Conservation (phyloP, 2,113 vertebrate genomes). For the Cinclus cinclus region DNA sequence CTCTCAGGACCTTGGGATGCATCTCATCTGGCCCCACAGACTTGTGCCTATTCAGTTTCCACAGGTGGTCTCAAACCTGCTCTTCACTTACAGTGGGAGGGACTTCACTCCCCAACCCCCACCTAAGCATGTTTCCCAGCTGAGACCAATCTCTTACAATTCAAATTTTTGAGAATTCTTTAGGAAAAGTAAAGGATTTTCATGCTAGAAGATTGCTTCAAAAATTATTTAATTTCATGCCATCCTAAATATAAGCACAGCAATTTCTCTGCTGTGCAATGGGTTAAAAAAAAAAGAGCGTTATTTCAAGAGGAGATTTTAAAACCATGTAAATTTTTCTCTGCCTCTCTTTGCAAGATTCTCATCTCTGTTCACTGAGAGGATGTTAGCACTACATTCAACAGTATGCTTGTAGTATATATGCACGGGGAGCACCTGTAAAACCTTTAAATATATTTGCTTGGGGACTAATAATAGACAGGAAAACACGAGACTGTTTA, state of each 20-base stretch:
- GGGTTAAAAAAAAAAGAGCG: accelerated
- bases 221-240: background rate
- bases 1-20: background rate
- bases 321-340: background rate
- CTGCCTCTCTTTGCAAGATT: background rate
- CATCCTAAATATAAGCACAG: background rate
- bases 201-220: background rate
- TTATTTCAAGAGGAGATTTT: background rate
- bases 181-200: background rate
- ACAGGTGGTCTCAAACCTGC: background rate
- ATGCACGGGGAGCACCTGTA: background rate
- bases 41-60: background rate
- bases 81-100: background rate
- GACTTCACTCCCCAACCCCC: background rate
- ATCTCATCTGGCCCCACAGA: background rate
- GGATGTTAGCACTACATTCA: background rate
- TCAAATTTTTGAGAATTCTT: background rate
- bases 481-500: background rate
- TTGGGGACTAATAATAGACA: background rate
- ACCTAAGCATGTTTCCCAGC: background rate
- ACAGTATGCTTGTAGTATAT: background rate
- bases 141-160: background rate
- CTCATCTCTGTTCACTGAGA: background rate
- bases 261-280: background rate
- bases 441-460: background rate